These are phyloP conservation scores for Dyspetes luteomarginatus DNA, from an alignment of 2,888 invertebrate genomes.

Conservation along the genomic window DNA sequence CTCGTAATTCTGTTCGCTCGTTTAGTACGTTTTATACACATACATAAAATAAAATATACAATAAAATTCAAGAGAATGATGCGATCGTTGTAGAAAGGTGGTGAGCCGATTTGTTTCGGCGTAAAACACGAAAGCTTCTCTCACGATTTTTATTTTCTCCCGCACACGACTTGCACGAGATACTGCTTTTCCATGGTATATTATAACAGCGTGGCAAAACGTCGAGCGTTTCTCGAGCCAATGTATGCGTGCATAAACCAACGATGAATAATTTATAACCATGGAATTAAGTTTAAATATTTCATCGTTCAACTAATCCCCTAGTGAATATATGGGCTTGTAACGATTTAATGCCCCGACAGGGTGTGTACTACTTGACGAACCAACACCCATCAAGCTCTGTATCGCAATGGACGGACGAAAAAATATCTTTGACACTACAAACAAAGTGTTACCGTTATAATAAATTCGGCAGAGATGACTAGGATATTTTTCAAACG, in stretches of 20 bases:
- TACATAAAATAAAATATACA: background rate
- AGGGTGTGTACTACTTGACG: background rate
- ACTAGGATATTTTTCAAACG: background rate
- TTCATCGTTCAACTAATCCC: conserved; percentile 71
- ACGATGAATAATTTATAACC: conserved; percentile 72
- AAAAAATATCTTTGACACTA: background rate
- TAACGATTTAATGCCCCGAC: conserved; percentile 29
- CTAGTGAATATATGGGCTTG: conserved; percentile 32
- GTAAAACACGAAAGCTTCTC: conserved; percentile 38
- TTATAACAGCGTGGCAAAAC: conserved; percentile 1
- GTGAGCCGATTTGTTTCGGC: conserved; percentile 29
- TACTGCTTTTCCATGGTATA: conserved; percentile 4
- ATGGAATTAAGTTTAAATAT: conserved; percentile 76
- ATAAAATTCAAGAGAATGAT: background rate
- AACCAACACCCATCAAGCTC: background rate
- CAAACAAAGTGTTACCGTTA: too few relatives aligned
- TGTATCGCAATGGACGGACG: background rate
- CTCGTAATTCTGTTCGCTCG: conserved; percentile 40
- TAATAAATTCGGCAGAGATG: too few relatives aligned
- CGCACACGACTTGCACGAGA: background rate
- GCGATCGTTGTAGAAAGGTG: conserved; percentile 3
- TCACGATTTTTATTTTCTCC: background rate
- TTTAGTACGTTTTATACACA: background rate
- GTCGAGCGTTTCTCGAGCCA: background rate
- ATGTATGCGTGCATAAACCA: conserved; percentile 28